These are phyloP conservation scores for Bradypodion pumilum DNA, from an alignment of 2,797 vertebrate genomes.

Conservation along the genomic window DNA sequence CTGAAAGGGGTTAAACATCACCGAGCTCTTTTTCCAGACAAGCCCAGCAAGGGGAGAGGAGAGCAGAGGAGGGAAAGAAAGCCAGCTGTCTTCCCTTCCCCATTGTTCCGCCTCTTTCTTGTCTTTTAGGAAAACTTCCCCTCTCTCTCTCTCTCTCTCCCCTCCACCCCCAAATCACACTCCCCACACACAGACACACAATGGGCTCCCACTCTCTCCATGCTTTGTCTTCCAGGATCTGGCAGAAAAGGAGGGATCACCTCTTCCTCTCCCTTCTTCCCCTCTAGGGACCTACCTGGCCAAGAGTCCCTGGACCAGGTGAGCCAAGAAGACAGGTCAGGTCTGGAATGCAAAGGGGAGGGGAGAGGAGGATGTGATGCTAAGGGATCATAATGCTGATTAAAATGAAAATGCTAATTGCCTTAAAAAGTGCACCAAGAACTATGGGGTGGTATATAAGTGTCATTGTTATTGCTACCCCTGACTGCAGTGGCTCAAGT, in stretches of 20 bases:
- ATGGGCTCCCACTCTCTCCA: not conserved
- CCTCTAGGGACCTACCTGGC: not conserved
- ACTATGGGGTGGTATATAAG: too few species aligned
- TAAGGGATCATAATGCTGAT: too few species aligned
- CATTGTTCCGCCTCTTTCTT: not conserved
- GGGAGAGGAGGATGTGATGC: not conserved
- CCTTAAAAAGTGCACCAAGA: too few species aligned
- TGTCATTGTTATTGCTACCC: too few species aligned
- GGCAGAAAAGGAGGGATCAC: not conserved
- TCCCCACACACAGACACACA: too few species aligned
- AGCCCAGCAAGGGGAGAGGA: not conserved
- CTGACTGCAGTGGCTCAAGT: too few species aligned
- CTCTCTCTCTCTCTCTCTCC: not conserved
- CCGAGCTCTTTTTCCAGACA: not conserved
- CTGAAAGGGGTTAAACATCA: conserved; percentile 9
- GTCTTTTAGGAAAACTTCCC: not conserved
- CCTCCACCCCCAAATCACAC: not conserved
- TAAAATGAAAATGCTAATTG: too few species aligned
- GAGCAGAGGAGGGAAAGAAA: not conserved
- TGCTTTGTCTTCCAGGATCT: not conserved
- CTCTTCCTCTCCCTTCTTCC: not conserved
- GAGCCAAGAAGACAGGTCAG: not conserved
- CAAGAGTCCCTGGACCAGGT: not conserved
- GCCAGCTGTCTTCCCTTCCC: not conserved
- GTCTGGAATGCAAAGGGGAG: not conserved